phyloP scores from a whole-genome alignment of 1,140 invertebrate genomes.

The Acromyrmex heyeri region DNA sequence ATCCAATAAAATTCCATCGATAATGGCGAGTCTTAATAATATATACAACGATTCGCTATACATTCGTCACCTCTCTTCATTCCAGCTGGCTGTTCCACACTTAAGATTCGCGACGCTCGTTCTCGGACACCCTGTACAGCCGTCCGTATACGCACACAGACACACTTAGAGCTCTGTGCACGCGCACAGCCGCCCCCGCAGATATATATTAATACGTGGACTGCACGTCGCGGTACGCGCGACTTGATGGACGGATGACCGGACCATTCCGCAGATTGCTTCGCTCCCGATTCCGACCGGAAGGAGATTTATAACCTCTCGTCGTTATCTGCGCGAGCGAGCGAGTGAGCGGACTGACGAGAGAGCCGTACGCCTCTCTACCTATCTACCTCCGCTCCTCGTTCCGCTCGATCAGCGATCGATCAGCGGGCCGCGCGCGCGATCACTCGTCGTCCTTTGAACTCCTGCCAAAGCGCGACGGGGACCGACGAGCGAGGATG shows the following conservation, averaged over 20 bases:
- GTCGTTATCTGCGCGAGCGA: slow-evolving; percentile 83
- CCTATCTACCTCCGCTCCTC: slow-evolving; percentile 37
- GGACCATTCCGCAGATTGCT: slow-evolving; percentile 86
- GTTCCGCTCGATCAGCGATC: slow-evolving; percentile 72
- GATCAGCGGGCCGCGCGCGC: slow-evolving; percentile 59
- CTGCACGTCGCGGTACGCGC: slow-evolving; percentile 75
- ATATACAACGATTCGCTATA: neutral
- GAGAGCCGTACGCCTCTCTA: slow-evolving; percentile 46
- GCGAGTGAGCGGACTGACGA: slow-evolving; percentile 39
- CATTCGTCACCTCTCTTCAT: too few species aligned
- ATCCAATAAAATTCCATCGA: neutral
- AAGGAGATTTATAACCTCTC: slow-evolving; percentile 86
- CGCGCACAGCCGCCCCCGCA: slow-evolving; percentile 61
- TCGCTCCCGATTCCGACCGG: slow-evolving; percentile 83
- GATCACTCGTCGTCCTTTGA: slow-evolving; percentile 62
- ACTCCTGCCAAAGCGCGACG: slow-evolving; percentile 37
- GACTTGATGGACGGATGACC: slow-evolving; percentile 86
- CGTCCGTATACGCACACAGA: neutral
- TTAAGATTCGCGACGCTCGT: slow-evolving; percentile 9
- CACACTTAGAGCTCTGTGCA: slow-evolving; percentile 35
- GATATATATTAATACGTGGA: slow-evolving; percentile 78
- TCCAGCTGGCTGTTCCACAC: neutral
- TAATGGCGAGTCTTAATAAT: neutral
- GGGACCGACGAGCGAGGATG: neutral
- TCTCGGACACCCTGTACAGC: slow-evolving; percentile 56